Evolutionary conservation across 2,888 invertebrate species (phyloP), one percentile per base, ranked within the genome.

Genomic region (Alsophila aescularia): DNA sequence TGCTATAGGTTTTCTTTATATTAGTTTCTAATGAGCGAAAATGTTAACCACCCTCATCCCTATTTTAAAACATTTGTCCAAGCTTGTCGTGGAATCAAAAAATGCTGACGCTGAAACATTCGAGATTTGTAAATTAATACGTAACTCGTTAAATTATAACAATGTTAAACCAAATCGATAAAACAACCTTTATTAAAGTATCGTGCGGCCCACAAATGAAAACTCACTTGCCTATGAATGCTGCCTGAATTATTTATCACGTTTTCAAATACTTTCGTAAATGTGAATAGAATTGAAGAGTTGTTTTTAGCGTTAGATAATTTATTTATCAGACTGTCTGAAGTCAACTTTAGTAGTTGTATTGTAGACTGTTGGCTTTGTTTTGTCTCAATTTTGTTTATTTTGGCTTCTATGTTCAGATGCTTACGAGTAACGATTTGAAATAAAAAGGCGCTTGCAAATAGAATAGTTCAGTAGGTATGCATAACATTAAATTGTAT

Each of bases 121-220:
- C 36, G n/a, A 35, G 8, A 14, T 6, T 14, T 15, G 15, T 2
- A 40, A 21, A 44, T 24, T 21, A 15, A 27, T 21, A 21, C 5
- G 13, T 43, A 13, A 27, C 27, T n/a, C 9, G 5, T 18, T 18
- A 2, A 24, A 8, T n/a, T 13, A 13, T 73, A 70, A 69, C 63
- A 66, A 42, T 49, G 56, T 56, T 66, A 27, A 0, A 40, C 63
- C 63, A 71, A 66, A 67, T 65, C 41, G 37, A 42, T 42, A 63
- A 52, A 60, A 58, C 56, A 55, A 44, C 47, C 56, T 53, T 53
- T 61, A 60, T 59, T 47, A 52, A 60, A 41, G 51, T 21, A 48
- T 59, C 40, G 21, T 42, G 27, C 14, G 36, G 43, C 32, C 18
- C 31, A 36, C 39, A 29, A 37, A 53, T 42, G 40, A 43, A 48